Conservation (phyloP, 2,113 vertebrate genomes). For the Gopherus evgoodei region DNA sequence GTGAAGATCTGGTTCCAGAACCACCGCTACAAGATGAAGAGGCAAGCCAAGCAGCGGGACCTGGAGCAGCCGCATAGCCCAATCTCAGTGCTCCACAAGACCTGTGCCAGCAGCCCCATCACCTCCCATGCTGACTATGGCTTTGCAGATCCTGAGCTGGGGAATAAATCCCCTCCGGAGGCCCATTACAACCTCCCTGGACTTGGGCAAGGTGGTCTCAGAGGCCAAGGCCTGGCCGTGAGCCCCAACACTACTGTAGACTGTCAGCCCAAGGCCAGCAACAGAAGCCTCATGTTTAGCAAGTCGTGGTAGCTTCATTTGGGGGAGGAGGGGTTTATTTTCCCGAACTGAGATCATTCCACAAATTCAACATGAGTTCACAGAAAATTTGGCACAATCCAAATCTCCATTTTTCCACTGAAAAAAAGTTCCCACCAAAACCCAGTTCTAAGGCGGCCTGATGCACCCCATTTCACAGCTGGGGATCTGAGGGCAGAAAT, state of each 20-base stretch:
- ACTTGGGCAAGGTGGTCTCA: background rate
- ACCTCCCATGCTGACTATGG: background rate
- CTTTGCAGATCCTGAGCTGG: background rate
- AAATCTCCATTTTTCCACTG: background rate
- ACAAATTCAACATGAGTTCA: background rate
- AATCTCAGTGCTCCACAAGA: background rate
- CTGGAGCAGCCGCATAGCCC: background rate
- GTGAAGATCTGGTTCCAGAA: constrained; percentile 67
- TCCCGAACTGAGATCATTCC: background rate
- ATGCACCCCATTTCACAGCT: background rate
- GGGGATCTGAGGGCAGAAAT: background rate
- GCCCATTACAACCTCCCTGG: background rate
- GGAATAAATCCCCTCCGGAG: background rate
- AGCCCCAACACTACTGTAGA: background rate
- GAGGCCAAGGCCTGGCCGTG: background rate
- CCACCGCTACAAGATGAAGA: constrained; percentile 54
- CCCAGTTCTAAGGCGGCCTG: background rate
- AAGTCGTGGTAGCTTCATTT: constrained; percentile 18
- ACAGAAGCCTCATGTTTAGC: background rate
- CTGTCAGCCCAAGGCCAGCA: background rate
- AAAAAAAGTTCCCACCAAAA: background rate
- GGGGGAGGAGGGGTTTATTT: background rate
- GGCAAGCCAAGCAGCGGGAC: constrained; percentile 5
- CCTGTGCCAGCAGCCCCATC: background rate
- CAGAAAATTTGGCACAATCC: background rate